phyloP scores from a whole-genome alignment of 1,140 invertebrate genomes.

The Atta texana region DNA sequence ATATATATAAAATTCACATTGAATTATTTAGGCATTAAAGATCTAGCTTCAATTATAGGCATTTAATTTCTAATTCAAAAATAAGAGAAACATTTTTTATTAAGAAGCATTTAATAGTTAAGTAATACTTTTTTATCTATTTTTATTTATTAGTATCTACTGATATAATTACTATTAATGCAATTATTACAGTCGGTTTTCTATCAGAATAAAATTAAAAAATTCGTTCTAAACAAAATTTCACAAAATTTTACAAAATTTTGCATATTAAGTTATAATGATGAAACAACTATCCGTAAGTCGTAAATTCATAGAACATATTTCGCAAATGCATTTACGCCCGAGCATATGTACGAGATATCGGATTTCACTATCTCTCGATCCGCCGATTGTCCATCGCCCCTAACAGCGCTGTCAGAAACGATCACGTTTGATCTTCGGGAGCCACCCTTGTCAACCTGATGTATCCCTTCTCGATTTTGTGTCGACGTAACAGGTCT shows the following conservation, averaged over 20 bases:
- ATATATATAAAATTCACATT: no score
- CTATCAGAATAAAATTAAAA: neutral
- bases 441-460: constrained; percentile 56
- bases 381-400: constrained; percentile 69
- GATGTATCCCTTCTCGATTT: constrained; percentile 20
- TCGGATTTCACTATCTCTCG: constrained; percentile 71
- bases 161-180: neutral
- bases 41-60: no score
- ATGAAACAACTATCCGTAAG: neutral
- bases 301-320: constrained; percentile 49
- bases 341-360: constrained; percentile 71
- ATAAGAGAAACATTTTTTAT: neutral
- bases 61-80: no score
- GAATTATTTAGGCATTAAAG: no score
- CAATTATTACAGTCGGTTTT: neutral
- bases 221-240: neutral
- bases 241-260: neutral
- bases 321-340: constrained; percentile 50
- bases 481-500: constrained; percentile 25
- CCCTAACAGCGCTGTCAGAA: constrained; percentile 73
- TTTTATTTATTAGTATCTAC: neutral
- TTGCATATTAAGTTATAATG: neutral
- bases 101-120: neutral
- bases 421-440: constrained; percentile 65
- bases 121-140: neutral